phyloP scores from a whole-genome alignment of 1,140 invertebrate species.

The Agrypnia vestita region DNA sequence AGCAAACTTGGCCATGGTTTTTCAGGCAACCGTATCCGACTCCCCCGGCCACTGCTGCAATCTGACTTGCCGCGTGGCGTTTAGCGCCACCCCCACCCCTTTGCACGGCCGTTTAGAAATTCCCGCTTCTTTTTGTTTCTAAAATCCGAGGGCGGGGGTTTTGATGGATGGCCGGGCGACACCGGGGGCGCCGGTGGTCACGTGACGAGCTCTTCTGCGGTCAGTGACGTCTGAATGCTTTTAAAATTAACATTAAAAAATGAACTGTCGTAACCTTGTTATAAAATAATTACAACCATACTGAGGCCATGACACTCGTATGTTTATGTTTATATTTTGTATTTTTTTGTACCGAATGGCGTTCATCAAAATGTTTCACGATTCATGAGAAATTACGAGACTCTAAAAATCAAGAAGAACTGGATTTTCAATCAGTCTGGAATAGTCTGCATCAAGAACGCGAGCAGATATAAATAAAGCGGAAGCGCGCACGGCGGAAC shows the following conservation, averaged over 20 bases:
- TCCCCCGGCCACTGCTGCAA: background rate
- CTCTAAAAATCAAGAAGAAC: no score
- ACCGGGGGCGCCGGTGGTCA: constrained; percentile 20
- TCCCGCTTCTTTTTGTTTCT: constrained; percentile 47
- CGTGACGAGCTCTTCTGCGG: constrained; percentile 36
- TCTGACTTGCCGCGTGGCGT: constrained; percentile 50
- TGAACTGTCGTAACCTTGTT: background rate
- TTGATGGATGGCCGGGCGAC: constrained; percentile 55
- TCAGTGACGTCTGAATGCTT: background rate
- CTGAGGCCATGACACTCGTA: no score
- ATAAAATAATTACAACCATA: no score
- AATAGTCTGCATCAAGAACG: no score
- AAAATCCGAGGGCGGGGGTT: constrained; percentile 22
- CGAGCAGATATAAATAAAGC: no score
- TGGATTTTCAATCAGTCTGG: no score
- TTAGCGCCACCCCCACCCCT: constrained; percentile 53
- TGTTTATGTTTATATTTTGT: no score
- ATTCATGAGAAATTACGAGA: no score
- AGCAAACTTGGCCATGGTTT: background rate
- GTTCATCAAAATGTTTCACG: no score
- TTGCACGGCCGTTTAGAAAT: constrained; percentile 38
- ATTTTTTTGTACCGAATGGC: no score
- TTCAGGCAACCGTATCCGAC: constrained; percentile 24
- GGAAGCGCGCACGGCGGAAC: no score
- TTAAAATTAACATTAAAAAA: background rate